phyloP scores from a whole-genome alignment of 2,113 vertebrate species.

The Cavia porcellus region DNA sequence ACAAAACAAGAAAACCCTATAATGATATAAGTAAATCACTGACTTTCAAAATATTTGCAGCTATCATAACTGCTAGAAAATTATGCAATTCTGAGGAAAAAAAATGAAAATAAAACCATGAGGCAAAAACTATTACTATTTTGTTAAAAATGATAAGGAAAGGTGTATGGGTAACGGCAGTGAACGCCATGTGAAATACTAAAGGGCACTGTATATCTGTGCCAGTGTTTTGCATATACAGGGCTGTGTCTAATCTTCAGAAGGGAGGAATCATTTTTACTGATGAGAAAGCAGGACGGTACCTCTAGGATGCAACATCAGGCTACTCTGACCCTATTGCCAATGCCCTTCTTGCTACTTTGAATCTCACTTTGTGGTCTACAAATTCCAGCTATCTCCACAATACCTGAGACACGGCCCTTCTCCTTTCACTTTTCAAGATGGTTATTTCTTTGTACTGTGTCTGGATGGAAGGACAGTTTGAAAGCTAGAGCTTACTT shows the following conservation, averaged over 20 bases:
- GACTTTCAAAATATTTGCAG: neutral
- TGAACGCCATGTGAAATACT: neutral
- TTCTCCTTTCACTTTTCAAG: neutral
- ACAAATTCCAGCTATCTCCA: neutral
- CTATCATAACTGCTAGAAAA: neutral
- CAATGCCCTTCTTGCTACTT: neutral
- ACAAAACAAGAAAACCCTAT: neutral
- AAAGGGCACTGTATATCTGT: neutral
- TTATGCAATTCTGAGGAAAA: conserved; percentile 25
- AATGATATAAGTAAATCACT: neutral
- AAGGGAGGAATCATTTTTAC: neutral
- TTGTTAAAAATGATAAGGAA: neutral
- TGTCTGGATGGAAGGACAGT: neutral
- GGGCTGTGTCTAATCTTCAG: neutral
- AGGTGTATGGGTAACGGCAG: neutral
- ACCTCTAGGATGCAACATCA: neutral
- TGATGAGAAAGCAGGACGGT: neutral
- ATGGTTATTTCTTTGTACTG: neutral
- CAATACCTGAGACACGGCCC: neutral
- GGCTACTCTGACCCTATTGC: neutral
- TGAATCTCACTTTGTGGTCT: neutral
- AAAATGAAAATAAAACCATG: conserved; percentile 2
- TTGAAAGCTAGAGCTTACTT: neutral
- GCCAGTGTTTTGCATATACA: neutral
- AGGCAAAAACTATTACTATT: conserved; percentile 18